Evolutionary conservation across 2,113 vertebrate genomes (phyloP), one percentile per base, ranked within the genome.

Genomic region (Monarcha castaneiventris): DNA sequence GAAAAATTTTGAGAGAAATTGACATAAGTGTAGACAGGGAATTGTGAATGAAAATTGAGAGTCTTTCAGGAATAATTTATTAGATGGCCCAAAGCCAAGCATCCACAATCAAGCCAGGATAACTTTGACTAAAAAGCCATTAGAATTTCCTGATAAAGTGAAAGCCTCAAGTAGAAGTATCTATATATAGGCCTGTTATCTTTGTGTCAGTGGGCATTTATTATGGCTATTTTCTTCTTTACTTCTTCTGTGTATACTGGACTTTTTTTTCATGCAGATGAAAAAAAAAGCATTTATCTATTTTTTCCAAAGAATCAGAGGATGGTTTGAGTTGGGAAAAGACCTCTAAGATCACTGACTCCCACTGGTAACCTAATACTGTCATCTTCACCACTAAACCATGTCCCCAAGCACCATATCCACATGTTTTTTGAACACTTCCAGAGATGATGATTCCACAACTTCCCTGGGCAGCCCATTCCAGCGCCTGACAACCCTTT

Each of bases 1-100:
- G 82, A 93, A 87, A 80, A 90, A 67, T 44, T 85, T 73, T 62
- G 67, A 84, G 82, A 80, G 39, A 84, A 96, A 94, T 67, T 93
- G 79, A 97, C 85, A 33, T n/a, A 77, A 93, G 72, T 52, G 82
- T 77, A 80, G 93, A 91, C 63, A 92, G 85, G 92, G 96, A 88
- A 94, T 84, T 83, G 55, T 95, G 93, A 94, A 91, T 55, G 52
- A 96, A 95, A 96, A 94, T 77, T 37, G 75, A 91, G 69, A 93
- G 48, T 48, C 35, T 20, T 94, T 84, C 61, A 63, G 75, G 75
- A 96, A 95, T 94, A 91, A 95, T 88, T 90, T 91, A 91, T 94
- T 93, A 94, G 82, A 35, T 91, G 93, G 87, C 78, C 59, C 74
- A 91, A 94, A 91, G 75, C 89, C 93, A 91, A 93, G 87, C 52